Evolutionary conservation across 2,888 invertebrate species (phyloP).

Genomic region (Eilema caniola): DNA sequence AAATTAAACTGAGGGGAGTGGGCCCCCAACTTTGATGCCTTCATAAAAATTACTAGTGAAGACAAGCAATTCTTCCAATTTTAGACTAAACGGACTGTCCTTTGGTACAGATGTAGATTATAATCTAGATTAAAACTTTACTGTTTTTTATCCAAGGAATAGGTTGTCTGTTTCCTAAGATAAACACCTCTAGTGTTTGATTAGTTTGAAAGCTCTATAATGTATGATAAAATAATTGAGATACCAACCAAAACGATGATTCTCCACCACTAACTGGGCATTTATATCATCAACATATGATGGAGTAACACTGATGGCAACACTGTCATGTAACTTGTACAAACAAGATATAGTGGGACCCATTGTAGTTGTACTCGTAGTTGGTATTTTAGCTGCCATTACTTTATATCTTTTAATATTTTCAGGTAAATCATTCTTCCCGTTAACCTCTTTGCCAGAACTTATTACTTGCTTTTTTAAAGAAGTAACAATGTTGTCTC

Average conservation of each 20-base stretch:
- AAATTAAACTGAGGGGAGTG: no score
- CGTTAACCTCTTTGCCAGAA: constrained; percentile 60
- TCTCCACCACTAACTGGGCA: constrained; percentile 73
- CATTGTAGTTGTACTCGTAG: constrained; percentile 62
- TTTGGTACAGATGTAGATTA: no score
- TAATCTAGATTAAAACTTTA: no score
- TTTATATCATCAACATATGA: constrained; percentile 74
- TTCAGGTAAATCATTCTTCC: constrained; percentile 62
- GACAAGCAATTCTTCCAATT: no score
- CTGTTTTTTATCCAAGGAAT: no score
- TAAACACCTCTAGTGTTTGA: no score
- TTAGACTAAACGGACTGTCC: no score
- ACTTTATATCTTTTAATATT: constrained; percentile 67
- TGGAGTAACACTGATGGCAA: constrained; percentile 75
- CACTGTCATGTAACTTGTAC: constrained; percentile 73
- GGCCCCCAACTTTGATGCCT: no score
- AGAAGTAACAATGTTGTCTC: constrained; percentile 58
- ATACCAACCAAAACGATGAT: constrained; percentile 72
- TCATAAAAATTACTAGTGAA: no score
- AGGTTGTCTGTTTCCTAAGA: no score
- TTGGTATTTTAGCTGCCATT: constrained; percentile 61
- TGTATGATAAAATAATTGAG: neutral
- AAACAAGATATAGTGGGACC: constrained; percentile 73
- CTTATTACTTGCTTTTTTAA: constrained; percentile 61
- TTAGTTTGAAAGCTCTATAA: neutral